Evolutionary conservation across 1,140 invertebrate genomes (phyloP), one percentile per base, ranked within the genome.

Genomic region (Brachionus koreanus): DNA sequence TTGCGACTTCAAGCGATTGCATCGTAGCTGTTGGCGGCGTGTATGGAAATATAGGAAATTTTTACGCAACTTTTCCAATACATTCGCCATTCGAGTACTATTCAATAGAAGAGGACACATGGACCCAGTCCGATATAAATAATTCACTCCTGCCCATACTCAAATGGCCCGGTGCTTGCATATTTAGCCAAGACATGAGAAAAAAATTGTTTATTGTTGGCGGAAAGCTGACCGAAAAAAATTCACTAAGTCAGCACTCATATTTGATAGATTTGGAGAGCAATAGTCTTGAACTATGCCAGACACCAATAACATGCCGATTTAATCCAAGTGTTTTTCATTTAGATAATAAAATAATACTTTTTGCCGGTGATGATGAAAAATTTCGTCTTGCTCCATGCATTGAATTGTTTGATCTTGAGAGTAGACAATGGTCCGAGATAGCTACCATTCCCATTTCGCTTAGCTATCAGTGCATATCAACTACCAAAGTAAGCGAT

Each of bases 1-100:
- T 88, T 33, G 84, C 87, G 4, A 67, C 57, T 12, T 43, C 33
- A 3, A 35, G 65, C 33, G 79, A 82, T 16, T 67, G n/a, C 35
- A 49, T 82, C 46, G 37, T 82, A 3, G 79, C 79, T 10, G 79
- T 82, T 29, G 79, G 79, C 23, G 79, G 79, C 5, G 61, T 82
- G 19, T 82, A 82, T 37, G 79, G 79, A 4, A 42, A n/a, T 25
- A 52, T 65, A n/a, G 79, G 79, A 12, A 82, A 82, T 52, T 82
- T 82, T 82, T 82, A 82, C 52, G 79, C 79, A 43, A 82, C 79
- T 4, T 65, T 65, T 82, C 79, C 79, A 35, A 49, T 37, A 9
- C 23, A 39, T 19, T 65, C 79, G 12, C 29, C 79, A 52, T 52
- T 67, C 39, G 79, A 82, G 19, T 16, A 9, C 19, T 82, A 82